These are phyloP conservation scores for Benthosema pterotum DNA, from an alignment of 2,797 vertebrate species.

Conservation along the genomic window DNA sequence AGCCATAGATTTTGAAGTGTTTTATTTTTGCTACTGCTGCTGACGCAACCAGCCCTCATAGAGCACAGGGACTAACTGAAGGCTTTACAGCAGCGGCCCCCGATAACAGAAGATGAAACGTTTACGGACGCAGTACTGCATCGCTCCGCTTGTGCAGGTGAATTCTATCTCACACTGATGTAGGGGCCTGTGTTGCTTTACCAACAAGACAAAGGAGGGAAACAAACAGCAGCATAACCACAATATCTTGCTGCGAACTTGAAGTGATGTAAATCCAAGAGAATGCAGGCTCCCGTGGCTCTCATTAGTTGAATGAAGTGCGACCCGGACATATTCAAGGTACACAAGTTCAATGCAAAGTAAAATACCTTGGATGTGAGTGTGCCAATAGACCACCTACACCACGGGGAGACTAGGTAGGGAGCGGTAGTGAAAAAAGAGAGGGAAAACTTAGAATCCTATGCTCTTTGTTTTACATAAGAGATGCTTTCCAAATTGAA, in stretches of 20 bases:
- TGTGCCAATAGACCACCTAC: background rate
- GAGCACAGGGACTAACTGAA: constrained; percentile 55
- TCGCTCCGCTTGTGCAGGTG: constrained; percentile 60
- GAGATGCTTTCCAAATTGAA: too few species aligned
- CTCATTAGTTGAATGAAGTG: too few species aligned
- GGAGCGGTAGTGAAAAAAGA: too few species aligned
- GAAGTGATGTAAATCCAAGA: constrained; percentile 32
- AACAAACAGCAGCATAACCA: constrained; percentile 47
- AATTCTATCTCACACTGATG: constrained; percentile 63
- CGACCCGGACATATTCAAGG: background rate
- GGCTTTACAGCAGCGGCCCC: constrained; percentile 58
- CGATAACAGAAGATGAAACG: constrained; percentile 69
- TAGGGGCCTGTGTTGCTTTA: constrained; percentile 46
- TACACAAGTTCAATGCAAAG: too few species aligned
- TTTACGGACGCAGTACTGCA: constrained; percentile 70
- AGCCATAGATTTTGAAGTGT: constrained; percentile 20
- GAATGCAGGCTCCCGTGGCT: constrained; percentile 20
- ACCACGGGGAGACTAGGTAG: background rate
- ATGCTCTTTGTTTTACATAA: too few species aligned
- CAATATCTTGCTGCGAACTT: constrained; percentile 37
- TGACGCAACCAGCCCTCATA: constrained; percentile 33
- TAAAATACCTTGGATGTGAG: background rate
- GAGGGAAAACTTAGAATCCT: too few species aligned
- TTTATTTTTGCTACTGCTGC: constrained; percentile 29
- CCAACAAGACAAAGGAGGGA: constrained; percentile 37